Conservation (phyloP, 2,113 vertebrate species). For the Amazona vittata region DNA sequence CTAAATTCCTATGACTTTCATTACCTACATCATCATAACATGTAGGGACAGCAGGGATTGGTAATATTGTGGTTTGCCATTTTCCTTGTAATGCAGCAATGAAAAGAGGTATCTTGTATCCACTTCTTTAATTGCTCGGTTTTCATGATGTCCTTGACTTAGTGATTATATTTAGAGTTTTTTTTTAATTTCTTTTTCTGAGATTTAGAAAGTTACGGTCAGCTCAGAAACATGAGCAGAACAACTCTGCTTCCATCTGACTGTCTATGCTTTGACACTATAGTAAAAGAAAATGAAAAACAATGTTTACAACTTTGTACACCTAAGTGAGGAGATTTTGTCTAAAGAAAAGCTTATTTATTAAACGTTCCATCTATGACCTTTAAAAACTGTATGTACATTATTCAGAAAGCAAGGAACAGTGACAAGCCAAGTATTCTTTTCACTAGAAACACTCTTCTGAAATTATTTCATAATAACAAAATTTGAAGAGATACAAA, state of each 20-base stretch:
- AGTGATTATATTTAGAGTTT: background rate
- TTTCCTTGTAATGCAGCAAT: background rate
- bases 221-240: background rate
- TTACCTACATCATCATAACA: background rate
- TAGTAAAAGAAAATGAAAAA: background rate
- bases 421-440: constrained; percentile 12
- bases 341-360: background rate
- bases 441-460: background rate
- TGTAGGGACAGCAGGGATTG: background rate
- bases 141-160: background rate
- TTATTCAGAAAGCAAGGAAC: constrained; percentile 1
- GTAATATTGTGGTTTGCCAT: background rate
- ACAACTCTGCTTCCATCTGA: background rate
- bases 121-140: background rate
- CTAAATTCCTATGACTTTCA: background rate
- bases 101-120: background rate
- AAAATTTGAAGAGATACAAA: constrained; percentile 28
- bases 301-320: background rate
- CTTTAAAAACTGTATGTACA: background rate
- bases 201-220: background rate
- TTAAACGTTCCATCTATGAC: background rate
- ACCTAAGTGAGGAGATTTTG: background rate
- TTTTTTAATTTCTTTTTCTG: background rate
- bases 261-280: background rate
- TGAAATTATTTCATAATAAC: constrained; percentile 23